These are phyloP conservation scores for Esox niger DNA, from an alignment of 2,113 vertebrate genomes.

Conservation along the genomic window DNA sequence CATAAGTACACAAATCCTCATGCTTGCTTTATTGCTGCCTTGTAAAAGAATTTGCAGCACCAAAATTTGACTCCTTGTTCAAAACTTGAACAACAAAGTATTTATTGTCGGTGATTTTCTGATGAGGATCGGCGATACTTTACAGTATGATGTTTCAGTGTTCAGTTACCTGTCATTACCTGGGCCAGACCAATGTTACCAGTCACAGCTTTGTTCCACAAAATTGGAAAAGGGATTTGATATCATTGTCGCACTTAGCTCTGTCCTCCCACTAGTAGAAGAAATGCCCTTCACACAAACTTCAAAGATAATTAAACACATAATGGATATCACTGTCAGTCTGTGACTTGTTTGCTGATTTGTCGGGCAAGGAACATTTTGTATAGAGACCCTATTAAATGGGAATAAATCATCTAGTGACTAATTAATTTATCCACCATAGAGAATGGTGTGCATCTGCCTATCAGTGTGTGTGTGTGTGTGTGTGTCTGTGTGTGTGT, in stretches of 20 bases:
- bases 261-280: slow-evolving; percentile 73
- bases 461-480: too few relatives aligned
- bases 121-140: slow-evolving; percentile 66
- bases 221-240: slow-evolving; percentile 67
- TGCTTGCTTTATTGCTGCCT: slow-evolving; percentile 57
- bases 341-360: too few relatives aligned
- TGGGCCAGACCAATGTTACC: slow-evolving; percentile 45
- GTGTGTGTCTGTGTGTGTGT: too few relatives aligned
- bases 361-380: too few relatives aligned
- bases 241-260: slow-evolving; percentile 64
- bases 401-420: too few relatives aligned
- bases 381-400: too few relatives aligned
- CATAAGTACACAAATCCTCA: slow-evolving; percentile 67
- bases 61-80: slow-evolving; percentile 68
- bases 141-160: slow-evolving; percentile 50
- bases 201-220: slow-evolving; percentile 58
- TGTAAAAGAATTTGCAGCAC: slow-evolving; percentile 59
- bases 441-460: slow-evolving; percentile 17
- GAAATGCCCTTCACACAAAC: slow-evolving; percentile 78
- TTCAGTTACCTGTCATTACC: slow-evolving; percentile 53
- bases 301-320: slow-evolving; percentile 82
- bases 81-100: too few relatives aligned
- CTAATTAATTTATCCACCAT: too few relatives aligned
- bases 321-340: slow-evolving; percentile 80
- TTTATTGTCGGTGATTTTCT: slow-evolving; percentile 60